A percentile compares a stretch with the other conserved stretches of the same genome.
Evolutionary conservation across 1,140 invertebrate species (phyloP).

Genomic region (Bombus waltoni): DNA sequence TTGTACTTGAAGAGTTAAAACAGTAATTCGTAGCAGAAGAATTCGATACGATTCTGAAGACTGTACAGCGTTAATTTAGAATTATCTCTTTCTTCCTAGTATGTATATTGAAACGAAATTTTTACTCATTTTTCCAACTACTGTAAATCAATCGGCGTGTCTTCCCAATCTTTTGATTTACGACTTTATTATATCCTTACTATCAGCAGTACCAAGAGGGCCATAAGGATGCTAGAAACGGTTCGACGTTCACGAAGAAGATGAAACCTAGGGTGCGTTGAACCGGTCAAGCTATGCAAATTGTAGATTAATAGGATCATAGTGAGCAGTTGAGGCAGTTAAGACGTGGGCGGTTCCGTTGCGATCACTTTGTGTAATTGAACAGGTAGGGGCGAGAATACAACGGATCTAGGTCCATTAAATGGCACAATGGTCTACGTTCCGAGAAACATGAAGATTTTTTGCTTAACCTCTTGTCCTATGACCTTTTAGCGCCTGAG

Average conservation of each 20-base stretch:
- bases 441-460: not conserved
- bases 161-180: not conserved
- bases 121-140: too few species aligned
- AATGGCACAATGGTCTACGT: not conserved
- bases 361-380: constrained; percentile 37
- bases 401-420: constrained; percentile 13
- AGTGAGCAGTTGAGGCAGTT: constrained; percentile 22
- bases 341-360: constrained; percentile 17
- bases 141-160: not conserved
- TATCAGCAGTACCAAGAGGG: not conserved
- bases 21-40: too few species aligned
- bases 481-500: too few species aligned
- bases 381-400: constrained; percentile 21
- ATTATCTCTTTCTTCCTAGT: too few species aligned
- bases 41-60: too few species aligned
- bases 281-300: constrained; percentile 41
- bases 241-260: constrained; percentile 9
- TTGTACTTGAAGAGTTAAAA: not conserved
- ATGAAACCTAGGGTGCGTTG: not conserved
- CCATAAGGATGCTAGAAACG: not conserved
- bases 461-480: not conserved
- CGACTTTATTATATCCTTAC: not conserved
- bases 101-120: too few species aligned
- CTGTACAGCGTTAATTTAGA: too few species aligned
- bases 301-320: constrained; percentile 39